A percentile compares a stretch with the other conserved stretches of the same genome.
These are phyloP conservation scores for Ptychobarbus kaznakovi DNA, from an alignment of 2,797 vertebrate species.

Conservation along the genomic window DNA sequence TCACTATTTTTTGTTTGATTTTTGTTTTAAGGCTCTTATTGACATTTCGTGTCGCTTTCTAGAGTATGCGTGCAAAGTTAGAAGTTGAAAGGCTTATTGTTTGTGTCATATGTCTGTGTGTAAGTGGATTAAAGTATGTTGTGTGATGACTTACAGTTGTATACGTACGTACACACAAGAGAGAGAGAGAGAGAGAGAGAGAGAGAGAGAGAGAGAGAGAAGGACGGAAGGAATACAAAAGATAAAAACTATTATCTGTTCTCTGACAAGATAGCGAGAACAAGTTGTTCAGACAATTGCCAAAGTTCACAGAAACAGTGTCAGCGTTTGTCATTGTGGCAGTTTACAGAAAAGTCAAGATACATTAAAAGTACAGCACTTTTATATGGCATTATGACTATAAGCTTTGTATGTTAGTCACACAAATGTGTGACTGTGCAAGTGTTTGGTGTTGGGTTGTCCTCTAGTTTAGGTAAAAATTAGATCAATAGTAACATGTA, in stretches of 20 bases:
- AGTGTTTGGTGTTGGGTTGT: not conserved
- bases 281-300: constrained; percentile 3
- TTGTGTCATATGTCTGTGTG: constrained; percentile 3
- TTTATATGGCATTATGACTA: not conserved
- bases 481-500: not conserved
- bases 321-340: not conserved
- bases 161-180: not conserved
- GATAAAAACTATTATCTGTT: not conserved
- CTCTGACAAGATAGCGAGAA: not conserved
- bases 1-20: constrained; percentile 4
- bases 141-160: not conserved
- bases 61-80: constrained; percentile 9
- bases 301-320: constrained; percentile 6
- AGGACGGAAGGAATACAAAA: constrained; percentile 12
- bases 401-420: not conserved
- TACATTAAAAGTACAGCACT: not conserved
- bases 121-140: constrained; percentile 30
- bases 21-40: not conserved
- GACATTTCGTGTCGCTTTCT: not conserved
- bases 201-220: not conserved
- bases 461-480: not conserved
- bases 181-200: not conserved
- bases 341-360: not conserved
- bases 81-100: constrained; percentile 16
- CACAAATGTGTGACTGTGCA: constrained; percentile 3